Conservation (phyloP, 2,113 vertebrate species). For the Platysteira castanea region DNA sequence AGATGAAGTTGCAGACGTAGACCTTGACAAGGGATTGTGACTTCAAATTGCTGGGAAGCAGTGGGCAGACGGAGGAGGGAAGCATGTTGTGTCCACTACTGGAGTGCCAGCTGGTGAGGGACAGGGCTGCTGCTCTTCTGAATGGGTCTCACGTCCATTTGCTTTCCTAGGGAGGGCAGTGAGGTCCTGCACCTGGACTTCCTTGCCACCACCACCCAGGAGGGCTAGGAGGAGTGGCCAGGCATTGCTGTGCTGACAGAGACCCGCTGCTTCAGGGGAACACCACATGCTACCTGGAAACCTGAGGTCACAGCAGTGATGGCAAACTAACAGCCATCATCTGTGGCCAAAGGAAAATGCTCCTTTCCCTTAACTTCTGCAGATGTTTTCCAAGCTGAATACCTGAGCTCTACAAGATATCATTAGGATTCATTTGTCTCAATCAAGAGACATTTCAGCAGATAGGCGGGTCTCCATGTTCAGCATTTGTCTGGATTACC, state of each 20-base stretch:
- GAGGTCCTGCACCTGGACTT: not conserved
- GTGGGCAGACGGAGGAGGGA: not conserved
- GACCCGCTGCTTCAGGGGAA: not conserved
- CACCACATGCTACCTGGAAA: not conserved
- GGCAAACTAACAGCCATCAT: not conserved
- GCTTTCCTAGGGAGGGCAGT: not conserved
- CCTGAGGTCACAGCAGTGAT: not conserved
- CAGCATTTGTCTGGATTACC: not conserved
- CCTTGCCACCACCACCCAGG: not conserved
- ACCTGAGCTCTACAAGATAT: not conserved
- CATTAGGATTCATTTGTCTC: not conserved
- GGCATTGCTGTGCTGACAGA: not conserved
- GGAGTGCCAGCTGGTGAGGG: not conserved
- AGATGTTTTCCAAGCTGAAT: not conserved
- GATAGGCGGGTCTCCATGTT: not conserved
- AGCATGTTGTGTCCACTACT: rapidly evolving
- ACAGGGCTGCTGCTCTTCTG: not conserved
- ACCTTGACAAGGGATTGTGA: not conserved
- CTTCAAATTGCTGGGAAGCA: not conserved
- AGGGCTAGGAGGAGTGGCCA: not conserved
- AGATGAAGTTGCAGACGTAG: not conserved
- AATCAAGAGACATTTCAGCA: not conserved
- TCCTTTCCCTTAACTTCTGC: not conserved
- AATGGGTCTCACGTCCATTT: not conserved
- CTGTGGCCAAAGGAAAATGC: not conserved